Conservation (phyloP, 2,888 invertebrate genomes). For the Coremacera marginata region DNA sequence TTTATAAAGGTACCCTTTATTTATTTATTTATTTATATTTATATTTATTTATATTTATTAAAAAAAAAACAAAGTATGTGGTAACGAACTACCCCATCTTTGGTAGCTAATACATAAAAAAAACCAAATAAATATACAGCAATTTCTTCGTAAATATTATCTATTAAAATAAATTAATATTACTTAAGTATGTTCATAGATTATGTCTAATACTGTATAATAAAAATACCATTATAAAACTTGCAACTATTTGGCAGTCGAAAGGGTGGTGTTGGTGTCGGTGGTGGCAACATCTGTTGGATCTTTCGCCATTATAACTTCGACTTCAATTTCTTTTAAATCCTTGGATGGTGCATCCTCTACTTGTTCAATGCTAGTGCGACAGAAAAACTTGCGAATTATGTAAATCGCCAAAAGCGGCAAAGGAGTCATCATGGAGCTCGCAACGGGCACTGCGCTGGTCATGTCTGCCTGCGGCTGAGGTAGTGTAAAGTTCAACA, state of each 20-base stretch:
- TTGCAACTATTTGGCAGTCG: not conserved
- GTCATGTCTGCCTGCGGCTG: slow-evolving; percentile 89
- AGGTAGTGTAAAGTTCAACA: slow-evolving; percentile 81
- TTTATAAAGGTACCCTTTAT: no score
- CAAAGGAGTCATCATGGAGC: slow-evolving; percentile 91
- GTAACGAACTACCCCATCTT: no score
- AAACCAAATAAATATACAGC: not conserved
- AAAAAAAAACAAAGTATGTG: no score
- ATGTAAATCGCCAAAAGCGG: slow-evolving; percentile 76
- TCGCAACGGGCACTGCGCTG: slow-evolving; percentile 87
- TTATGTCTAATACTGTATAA: not conserved
- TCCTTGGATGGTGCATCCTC: slow-evolving; percentile 38
- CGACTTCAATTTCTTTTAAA: slow-evolving; percentile 41
- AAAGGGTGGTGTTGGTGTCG: not conserved
- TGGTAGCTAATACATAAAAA: not conserved
- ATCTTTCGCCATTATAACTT: slow-evolving; percentile 42
- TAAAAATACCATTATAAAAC: not conserved
- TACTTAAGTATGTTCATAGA: not conserved
- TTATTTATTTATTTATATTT: no score
- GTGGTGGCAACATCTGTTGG: not conserved
- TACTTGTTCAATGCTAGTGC: slow-evolving; percentile 41
- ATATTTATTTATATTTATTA: no score
- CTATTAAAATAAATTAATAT: not conserved
- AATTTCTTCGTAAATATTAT: not conserved
- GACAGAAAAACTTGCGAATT: slow-evolving; percentile 68